Conservation (phyloP, 2,797 vertebrate genomes). For the Catamblyrhynchus diadema region DNA sequence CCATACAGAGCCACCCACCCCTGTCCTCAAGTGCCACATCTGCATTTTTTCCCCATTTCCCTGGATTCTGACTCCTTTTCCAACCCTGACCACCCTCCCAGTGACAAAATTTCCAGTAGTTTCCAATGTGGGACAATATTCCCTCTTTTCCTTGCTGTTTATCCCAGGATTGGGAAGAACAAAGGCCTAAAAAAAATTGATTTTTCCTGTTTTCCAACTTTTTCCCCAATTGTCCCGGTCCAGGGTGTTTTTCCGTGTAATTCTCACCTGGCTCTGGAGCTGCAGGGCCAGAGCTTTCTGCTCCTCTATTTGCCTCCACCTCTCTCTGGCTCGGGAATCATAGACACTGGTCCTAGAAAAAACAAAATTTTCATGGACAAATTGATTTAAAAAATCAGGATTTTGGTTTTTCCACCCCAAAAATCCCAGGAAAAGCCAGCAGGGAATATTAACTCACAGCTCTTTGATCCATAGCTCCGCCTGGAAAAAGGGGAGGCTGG, state of each 20-base stretch:
- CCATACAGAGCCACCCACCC: not conserved
- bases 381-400: rapidly evolving
- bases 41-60: not conserved
- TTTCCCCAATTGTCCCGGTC: rapidly evolving
- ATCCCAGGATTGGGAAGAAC: rapidly evolving
- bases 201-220: not conserved
- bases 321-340: conserved; percentile 83
- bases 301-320: not conserved
- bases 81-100: not conserved
- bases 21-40: not conserved
- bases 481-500: conserved; percentile 87
- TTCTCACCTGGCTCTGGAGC: conserved; percentile 86
- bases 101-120: rapidly evolving
- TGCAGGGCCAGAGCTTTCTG: conserved; percentile 86
- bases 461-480: conserved; percentile 97
- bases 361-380: not conserved
- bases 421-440: not conserved
- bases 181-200: rapidly evolving
- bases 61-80: not conserved
- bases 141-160: not conserved
- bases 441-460: conserved; percentile 81
- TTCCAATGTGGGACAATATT: not conserved
- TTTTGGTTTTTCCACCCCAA: not conserved
- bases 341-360: conserved; percentile 88
- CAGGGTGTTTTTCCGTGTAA: not conserved